These are phyloP conservation scores for Microcaecilia unicolor DNA, from an alignment of 2,797 vertebrate genomes.

Conservation along the genomic window DNA sequence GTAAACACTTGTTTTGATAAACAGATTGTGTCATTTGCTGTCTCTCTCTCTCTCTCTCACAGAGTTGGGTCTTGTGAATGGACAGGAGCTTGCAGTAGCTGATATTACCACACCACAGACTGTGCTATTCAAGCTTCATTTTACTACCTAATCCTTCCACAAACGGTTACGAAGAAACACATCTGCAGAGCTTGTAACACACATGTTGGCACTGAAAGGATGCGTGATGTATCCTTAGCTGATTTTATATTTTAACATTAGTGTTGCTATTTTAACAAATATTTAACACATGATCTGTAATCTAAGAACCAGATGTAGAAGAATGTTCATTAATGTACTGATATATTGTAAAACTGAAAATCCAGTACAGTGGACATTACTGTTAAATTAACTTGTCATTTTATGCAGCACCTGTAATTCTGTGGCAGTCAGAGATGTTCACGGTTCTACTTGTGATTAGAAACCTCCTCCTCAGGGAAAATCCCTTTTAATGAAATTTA, in stretches of 20 bases:
- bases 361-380: constrained; percentile 10
- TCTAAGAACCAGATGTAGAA: constrained; percentile 44
- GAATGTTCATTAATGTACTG: constrained; percentile 38
- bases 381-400: constrained; percentile 12
- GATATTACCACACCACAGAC: constrained; percentile 88
- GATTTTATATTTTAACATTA: constrained; percentile 33
- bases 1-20: neutral
- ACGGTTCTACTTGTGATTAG: constrained; percentile 14
- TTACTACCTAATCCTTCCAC: constrained; percentile 78
- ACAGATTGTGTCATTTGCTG: neutral
- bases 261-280: constrained; percentile 33
- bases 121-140: constrained; percentile 83
- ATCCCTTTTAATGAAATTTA: constrained; percentile 11
- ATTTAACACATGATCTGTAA: constrained; percentile 22
- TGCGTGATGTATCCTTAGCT: constrained; percentile 24
- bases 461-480: neutral
- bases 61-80: constrained; percentile 79
- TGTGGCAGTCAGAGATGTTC: constrained; percentile 19
- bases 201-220: constrained; percentile 15
- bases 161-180: constrained; percentile 12
- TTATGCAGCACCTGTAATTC: constrained; percentile 3
- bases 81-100: constrained; percentile 84
- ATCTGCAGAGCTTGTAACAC: constrained; percentile 9
- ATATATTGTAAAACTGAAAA: constrained; percentile 13
- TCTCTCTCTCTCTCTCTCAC: constrained; percentile 27